Percentiles rank a stretch among this genome's conserved stretches.
Conservation (phyloP, 2,888 invertebrate species). For the Parnassius glacialis region DNA sequence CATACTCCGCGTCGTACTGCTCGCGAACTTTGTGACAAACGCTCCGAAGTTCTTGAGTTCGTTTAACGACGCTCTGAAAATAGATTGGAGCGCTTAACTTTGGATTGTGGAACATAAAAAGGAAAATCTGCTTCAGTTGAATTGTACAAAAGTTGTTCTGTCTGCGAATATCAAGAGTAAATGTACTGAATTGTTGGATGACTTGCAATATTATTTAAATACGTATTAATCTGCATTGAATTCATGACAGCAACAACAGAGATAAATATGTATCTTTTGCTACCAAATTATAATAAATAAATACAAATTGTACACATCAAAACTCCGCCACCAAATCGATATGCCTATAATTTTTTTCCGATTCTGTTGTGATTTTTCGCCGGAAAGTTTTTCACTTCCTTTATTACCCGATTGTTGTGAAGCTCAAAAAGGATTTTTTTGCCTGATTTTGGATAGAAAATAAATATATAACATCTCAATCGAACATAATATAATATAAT, state of each 20-base stretch:
- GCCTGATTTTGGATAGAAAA: no score
- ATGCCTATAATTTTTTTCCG: neutral
- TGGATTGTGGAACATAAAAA: constrained; percentile 16
- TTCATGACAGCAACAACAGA: no score
- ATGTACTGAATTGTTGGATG: neutral
- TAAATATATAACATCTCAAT: no score
- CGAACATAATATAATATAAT: no score
- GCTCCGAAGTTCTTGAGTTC: constrained; percentile 21
- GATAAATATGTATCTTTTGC: no score
- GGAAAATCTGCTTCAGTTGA: neutral
- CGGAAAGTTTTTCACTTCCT: neutral
- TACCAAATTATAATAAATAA: no score
- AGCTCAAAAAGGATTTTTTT: no score
- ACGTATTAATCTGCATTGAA: no score
- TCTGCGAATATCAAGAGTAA: constrained; percentile 4
- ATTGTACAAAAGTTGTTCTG: neutral
- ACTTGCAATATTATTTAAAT: constrained; percentile 1
- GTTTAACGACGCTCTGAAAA: constrained; percentile 22
- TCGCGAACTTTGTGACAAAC: constrained; percentile 9
- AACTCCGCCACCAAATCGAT: neutral
- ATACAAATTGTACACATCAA: neutral
- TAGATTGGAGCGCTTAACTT: constrained; percentile 16
- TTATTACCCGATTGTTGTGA: no score
- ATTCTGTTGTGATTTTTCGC: neutral
- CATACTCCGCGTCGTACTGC: constrained; percentile 35